Evolutionary conservation across 1,140 invertebrate genomes (phyloP).

Genomic region (Psilanteris sp.): DNA sequence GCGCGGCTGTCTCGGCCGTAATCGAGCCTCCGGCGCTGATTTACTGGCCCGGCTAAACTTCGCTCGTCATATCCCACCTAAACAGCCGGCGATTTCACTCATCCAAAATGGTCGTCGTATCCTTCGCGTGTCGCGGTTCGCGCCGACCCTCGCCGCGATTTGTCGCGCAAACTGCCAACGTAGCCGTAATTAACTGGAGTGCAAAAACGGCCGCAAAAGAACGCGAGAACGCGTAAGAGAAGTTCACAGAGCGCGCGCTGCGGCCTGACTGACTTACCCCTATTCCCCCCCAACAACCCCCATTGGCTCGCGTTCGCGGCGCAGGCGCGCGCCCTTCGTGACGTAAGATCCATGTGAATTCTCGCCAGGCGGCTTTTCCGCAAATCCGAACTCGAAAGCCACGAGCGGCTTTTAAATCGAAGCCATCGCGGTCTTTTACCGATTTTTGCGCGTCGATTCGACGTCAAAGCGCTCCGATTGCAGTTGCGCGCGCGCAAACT

Average conservation of each 20-base stretch:
- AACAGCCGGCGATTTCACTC: too few species aligned
- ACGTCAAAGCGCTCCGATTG: too few species aligned
- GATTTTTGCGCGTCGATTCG: too few species aligned
- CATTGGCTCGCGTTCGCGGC: slow-evolving; percentile 49
- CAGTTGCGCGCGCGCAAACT: too few species aligned
- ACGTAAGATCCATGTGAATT: slow-evolving; percentile 67
- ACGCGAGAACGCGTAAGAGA: slow-evolving; percentile 64
- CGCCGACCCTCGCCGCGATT: too few species aligned
- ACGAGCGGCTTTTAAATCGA: too few species aligned
- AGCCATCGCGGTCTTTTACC: too few species aligned
- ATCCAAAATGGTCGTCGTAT: too few species aligned
- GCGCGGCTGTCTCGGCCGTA: not conserved
- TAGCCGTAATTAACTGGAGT: slow-evolving; percentile 6
- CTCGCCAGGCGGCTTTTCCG: slow-evolving; percentile 57
- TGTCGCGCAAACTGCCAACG: not conserved
- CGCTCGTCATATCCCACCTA: too few species aligned
- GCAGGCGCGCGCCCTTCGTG: slow-evolving; percentile 65
- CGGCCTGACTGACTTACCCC: slow-evolving; percentile 80
- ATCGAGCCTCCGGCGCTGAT: not conserved
- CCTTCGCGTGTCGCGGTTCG: too few species aligned
- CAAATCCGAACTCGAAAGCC: too few species aligned
- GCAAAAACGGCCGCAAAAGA: slow-evolving; percentile 43
- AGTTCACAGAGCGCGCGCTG: slow-evolving; percentile 79
- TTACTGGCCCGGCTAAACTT: too few species aligned
- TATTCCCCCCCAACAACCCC: slow-evolving; percentile 68